phyloP scores from a whole-genome alignment of 1,140 invertebrate species.

The Heliconius himera region DNA sequence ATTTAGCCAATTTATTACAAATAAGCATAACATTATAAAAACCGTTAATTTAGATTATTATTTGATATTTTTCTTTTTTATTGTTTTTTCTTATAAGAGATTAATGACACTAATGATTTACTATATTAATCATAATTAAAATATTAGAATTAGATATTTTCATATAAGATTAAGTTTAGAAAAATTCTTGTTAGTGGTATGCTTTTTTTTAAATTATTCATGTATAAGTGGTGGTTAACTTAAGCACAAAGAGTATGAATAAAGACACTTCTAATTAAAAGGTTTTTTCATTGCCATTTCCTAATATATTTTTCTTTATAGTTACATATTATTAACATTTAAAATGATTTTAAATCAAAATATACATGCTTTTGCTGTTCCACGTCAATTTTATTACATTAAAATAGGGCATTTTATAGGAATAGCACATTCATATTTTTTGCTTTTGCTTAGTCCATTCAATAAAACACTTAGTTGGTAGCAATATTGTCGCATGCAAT shows the following conservation, averaged over 20 bases:
- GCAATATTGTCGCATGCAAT: no score
- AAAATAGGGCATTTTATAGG: no score
- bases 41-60: neutral
- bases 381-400: no score
- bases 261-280: neutral
- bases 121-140: neutral
- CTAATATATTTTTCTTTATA: neutral
- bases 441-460: no score
- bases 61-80: neutral
- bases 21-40: neutral
- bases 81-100: neutral
- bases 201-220: constrained; percentile 1
- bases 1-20: neutral
- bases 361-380: neutral
- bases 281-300: neutral
- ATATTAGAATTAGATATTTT: neutral
- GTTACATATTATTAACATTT: neutral
- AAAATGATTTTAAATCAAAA: neutral
- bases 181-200: neutral
- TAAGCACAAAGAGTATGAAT: constrained; percentile 11
- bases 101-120: constrained; percentile 1
- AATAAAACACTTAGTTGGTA: no score
- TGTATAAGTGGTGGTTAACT: neutral
- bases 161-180: neutral
- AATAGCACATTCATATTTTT: no score